Percentiles rank a stretch among this genome's conserved stretches.
Conservation (phyloP, 2,888 invertebrate genomes). For the Eilema depressum region DNA sequence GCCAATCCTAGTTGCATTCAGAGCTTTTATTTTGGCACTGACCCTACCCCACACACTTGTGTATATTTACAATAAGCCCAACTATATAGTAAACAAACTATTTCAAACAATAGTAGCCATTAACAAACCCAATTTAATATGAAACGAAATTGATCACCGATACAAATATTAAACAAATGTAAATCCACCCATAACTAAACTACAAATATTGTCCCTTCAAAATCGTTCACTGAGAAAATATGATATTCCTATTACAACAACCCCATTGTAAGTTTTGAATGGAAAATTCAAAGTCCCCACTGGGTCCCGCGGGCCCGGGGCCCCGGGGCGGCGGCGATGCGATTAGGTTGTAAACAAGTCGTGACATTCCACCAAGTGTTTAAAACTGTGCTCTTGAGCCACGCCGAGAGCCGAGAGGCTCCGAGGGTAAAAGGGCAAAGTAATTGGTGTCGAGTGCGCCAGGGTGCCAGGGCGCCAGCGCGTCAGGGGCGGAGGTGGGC, state of each 20-base stretch:
- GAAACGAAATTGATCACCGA: neutral
- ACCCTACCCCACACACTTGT: too few relatives aligned
- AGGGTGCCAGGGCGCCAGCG: too few relatives aligned
- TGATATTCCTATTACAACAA: constrained; percentile 62
- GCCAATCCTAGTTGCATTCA: too few relatives aligned
- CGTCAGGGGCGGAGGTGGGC: constrained; percentile 48
- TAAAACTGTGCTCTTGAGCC: constrained; percentile 69
- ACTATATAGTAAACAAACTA: neutral
- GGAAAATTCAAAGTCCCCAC: constrained; percentile 61
- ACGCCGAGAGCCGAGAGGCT: constrained; percentile 41
- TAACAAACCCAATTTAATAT: neutral
- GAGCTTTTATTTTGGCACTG: too few relatives aligned
- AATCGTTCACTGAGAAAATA: constrained; percentile 47
- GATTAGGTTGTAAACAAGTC: constrained; percentile 81
- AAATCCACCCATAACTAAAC: constrained; percentile 32
- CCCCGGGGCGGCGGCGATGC: constrained; percentile 52
- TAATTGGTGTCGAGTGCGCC: constrained; percentile 61
- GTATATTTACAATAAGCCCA: neutral
- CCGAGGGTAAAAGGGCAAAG: constrained; percentile 66
- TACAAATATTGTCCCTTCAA: constrained; percentile 36
- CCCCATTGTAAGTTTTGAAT: constrained; percentile 69
- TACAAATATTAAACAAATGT: constrained; percentile 5
- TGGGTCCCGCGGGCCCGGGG: constrained; percentile 53
- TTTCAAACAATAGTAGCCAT: neutral
- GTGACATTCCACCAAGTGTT: constrained; percentile 75